Evolutionary conservation across 2,113 vertebrate genomes (phyloP).

Genomic region (Marmota flaviventris): DNA sequence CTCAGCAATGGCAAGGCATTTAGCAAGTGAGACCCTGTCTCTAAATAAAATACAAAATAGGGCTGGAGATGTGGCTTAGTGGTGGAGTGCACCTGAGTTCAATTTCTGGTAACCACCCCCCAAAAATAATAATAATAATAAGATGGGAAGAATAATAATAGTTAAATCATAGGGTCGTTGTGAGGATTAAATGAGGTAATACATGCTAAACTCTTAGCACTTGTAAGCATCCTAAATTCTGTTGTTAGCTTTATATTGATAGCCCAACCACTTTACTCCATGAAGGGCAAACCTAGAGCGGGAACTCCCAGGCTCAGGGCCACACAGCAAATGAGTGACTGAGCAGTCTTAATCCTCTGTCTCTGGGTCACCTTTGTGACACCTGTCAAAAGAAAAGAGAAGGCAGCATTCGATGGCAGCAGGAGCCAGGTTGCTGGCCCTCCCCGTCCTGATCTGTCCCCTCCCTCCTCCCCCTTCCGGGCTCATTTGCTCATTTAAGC

Average conservation of each 20-base stretch:
- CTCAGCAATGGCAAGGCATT: too few relatives aligned
- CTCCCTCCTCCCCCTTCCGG: background rate
- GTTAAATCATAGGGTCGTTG: fast-evolving
- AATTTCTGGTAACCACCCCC: too few relatives aligned
- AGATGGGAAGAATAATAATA: too few relatives aligned
- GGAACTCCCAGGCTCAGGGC: background rate
- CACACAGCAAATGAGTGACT: background rate
- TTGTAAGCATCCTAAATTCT: background rate
- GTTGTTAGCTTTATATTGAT: background rate
- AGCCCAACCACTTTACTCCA: background rate
- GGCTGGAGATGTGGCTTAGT: too few relatives aligned
- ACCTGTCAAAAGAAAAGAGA: background rate
- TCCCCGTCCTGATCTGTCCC: background rate
- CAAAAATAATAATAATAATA: too few relatives aligned
- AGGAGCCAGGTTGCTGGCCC: background rate
- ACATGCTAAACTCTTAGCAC: background rate
- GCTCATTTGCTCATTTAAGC: background rate
- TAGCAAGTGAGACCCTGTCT: too few relatives aligned
- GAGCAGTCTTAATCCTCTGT: background rate
- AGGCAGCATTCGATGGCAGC: fast-evolving
- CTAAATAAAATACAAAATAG: too few relatives aligned
- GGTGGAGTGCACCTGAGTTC: too few relatives aligned
- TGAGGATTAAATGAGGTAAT: background rate
- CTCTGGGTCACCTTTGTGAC: background rate
- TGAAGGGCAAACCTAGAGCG: background rate